Evolutionary conservation across 1,140 invertebrate genomes (phyloP).

Genomic region (Magallana gigas): DNA sequence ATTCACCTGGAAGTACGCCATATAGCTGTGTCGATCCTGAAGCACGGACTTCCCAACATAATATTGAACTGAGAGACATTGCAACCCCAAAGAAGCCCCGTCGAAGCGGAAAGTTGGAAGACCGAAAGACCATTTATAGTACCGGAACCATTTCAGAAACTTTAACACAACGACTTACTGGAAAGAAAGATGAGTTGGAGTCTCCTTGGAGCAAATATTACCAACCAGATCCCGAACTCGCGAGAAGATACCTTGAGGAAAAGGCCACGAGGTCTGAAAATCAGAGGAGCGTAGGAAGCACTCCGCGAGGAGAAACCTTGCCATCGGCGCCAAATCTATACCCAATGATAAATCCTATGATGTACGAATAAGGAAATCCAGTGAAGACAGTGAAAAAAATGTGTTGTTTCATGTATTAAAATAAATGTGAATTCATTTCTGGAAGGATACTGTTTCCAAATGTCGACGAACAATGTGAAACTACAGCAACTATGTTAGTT

Average conservation of each 20-base stretch:
- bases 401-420: too few relatives aligned
- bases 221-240: background rate
- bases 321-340: background rate
- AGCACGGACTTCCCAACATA: background rate
- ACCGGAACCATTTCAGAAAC: background rate
- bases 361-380: too few relatives aligned
- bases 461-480: too few relatives aligned
- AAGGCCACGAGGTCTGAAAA: background rate
- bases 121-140: background rate
- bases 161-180: background rate
- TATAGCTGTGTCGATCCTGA: background rate
- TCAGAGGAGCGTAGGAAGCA: background rate
- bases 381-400: too few relatives aligned
- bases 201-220: background rate
- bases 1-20: background rate
- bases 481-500: too few relatives aligned
- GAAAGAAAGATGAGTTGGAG: background rate
- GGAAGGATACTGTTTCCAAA: too few relatives aligned
- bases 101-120: background rate
- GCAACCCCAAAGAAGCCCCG: background rate
- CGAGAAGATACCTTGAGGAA: background rate
- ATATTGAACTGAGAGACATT: background rate
- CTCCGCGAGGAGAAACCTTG: background rate
- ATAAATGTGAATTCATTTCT: too few relatives aligned
- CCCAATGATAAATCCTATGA: too few relatives aligned